phyloP scores from a whole-genome alignment of 2,797 vertebrate genomes.

The Hydrophis major region DNA sequence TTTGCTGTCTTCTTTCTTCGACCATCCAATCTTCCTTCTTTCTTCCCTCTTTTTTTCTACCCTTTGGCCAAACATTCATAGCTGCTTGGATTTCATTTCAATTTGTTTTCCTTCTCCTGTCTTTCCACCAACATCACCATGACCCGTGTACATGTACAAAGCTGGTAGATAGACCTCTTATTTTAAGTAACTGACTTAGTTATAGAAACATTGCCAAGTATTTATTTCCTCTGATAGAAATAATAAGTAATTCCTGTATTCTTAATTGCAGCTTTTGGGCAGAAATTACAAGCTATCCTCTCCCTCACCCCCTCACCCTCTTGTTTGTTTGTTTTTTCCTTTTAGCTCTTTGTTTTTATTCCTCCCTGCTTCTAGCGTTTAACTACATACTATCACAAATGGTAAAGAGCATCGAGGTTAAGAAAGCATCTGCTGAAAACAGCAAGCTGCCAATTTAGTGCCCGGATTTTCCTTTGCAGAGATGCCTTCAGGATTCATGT shows the following conservation, averaged over 20 bases:
- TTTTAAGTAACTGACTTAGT: not conserved
- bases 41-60: not conserved
- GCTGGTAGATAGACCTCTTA: fast-evolving
- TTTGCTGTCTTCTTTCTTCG: not conserved
- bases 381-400: not conserved
- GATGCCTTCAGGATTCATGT: not conserved
- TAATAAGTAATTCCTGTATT: not conserved
- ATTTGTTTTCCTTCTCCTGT: not conserved
- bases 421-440: not conserved
- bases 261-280: not conserved
- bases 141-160: not conserved
- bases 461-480: not conserved
- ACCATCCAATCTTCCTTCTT: not conserved
- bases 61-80: not conserved
- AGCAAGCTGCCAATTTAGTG: not conserved
- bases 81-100: not conserved
- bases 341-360: not conserved
- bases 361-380: not conserved
- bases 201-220: not conserved
- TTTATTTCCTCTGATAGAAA: not conserved
- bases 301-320: not conserved
- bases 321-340: not conserved
- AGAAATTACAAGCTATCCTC: not conserved
- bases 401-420: not conserved
- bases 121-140: not conserved